Conservation (phyloP, 2,113 vertebrate species). For the Eulemur macaco region DNA sequence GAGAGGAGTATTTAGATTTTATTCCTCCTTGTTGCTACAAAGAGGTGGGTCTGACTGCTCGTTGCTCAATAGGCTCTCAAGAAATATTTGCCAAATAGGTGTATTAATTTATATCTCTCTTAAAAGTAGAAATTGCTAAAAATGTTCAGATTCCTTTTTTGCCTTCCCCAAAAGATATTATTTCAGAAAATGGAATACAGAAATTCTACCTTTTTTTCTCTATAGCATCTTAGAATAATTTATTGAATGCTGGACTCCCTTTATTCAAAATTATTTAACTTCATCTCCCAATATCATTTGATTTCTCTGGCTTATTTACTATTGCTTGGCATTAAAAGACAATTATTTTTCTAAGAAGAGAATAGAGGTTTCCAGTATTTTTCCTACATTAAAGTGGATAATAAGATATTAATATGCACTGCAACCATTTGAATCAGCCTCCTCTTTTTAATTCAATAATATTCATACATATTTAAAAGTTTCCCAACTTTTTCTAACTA, state of each 20-base stretch:
- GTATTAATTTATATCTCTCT: not conserved
- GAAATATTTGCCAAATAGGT: not conserved
- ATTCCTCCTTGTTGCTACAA: not conserved
- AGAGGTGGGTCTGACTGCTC: not conserved
- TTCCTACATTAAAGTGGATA: slow-evolving; percentile 63
- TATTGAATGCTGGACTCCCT: not conserved
- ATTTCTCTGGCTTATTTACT: slow-evolving; percentile 59
- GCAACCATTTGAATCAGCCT: slow-evolving; percentile 66
- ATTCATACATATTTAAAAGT: slow-evolving; percentile 74
- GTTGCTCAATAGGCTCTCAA: not conserved
- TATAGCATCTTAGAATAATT: not conserved
- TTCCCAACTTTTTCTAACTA: slow-evolving; percentile 43
- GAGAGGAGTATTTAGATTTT: not conserved
- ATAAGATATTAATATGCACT: slow-evolving; percentile 72
- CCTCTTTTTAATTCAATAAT: slow-evolving; percentile 68
- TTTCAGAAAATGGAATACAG: slow-evolving; percentile 22
- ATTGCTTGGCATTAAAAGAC: slow-evolving; percentile 44
- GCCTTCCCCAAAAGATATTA: not conserved
- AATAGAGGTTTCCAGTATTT: slow-evolving; percentile 49
- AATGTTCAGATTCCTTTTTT: not conserved
- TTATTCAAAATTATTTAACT: slow-evolving; percentile 63
- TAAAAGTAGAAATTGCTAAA: slow-evolving; percentile 23
- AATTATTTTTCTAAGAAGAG: slow-evolving; percentile 70
- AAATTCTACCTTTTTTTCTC: not conserved
- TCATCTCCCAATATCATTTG: slow-evolving; percentile 56